Evolutionary conservation across 92 coral and sea anemone species (phyloP), one percentile per base, ranked within the genome.

Genomic region (Phymanthus crucifer): DNA sequence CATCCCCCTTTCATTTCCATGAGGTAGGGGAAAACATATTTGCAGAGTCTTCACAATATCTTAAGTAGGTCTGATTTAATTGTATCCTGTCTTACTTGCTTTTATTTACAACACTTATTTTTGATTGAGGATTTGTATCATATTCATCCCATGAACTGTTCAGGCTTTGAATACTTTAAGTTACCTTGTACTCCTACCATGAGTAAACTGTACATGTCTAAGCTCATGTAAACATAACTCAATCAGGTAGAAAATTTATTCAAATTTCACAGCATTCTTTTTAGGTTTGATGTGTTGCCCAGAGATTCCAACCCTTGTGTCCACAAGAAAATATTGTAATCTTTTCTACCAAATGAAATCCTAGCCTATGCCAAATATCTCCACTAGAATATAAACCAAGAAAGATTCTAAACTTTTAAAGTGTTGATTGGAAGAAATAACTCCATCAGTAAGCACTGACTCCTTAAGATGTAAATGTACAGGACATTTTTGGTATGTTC

Each of bases 211-310:
- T 43, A 43, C 14, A 11, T 43, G 48, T 43, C 48, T 43, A 43
- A 43, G 13, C 52, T 13, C 16, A 13, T 54, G 82, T 66, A 40
- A 79, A 78, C 35, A 67, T 6, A 37, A 52, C 0, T 69, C 46
- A 79, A 18, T 70, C 61, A 47, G 31, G 74, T 69, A 70, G 66
- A 79, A 45, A 79, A 79, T 79, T 4, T 67, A 79, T 79, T 45
- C 83, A 79, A 69, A 57, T 70, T 71, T 40, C 10, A 2, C 32
- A 40, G 50, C 83, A 79, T 79, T 79, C 83, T 79, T 79, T 31
- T 46, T 68, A 40, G 47, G 65, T 71, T 75, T 37, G 37, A 56
- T 45, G n/a, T 40, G 80, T 58, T 70, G 80, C 75, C 57, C 67
- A 70, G 79, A 26, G 78, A 77, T 16, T 64, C 48, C 31, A 70